These are phyloP conservation scores for Sylvilagus floridanus DNA, from an alignment of 2,797 vertebrate species.

Conservation along the genomic window DNA sequence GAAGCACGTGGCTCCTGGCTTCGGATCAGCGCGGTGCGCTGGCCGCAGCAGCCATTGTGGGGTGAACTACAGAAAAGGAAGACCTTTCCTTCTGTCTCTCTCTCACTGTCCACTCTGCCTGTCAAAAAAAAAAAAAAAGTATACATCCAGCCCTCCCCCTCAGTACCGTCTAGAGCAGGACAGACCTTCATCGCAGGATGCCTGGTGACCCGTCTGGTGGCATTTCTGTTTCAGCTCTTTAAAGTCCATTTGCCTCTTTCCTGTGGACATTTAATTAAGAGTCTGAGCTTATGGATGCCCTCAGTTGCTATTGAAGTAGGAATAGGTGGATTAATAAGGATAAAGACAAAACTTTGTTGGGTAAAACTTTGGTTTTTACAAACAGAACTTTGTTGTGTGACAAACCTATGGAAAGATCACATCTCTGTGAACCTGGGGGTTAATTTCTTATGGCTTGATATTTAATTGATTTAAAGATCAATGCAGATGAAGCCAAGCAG, in stretches of 20 bases:
- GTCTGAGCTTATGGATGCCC: conserved; percentile 31
- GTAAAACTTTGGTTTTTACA: conserved; percentile 25
- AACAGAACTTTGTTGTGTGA: conserved; percentile 23
- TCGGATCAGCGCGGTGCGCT: too few species aligned
- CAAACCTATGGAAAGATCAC: conserved; percentile 44
- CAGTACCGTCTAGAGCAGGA: background rate
- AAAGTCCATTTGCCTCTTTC: conserved; percentile 35
- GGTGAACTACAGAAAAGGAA: too few species aligned
- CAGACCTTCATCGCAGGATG: background rate
- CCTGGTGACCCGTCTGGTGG: conserved; percentile 3
- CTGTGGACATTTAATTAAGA: background rate
- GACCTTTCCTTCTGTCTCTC: too few species aligned
- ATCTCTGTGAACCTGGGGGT: conserved; percentile 7
- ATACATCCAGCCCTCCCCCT: background rate
- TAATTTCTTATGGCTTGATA: conserved; percentile 47
- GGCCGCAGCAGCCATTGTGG: too few species aligned
- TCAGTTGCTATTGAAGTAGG: background rate
- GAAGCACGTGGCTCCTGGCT: too few species aligned
- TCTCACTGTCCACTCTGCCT: too few species aligned
- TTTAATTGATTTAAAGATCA: conserved; percentile 49
- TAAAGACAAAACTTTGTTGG: background rate
- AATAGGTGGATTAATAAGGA: background rate
- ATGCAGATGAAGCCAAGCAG: conserved; percentile 1
- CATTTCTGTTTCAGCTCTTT: background rate
- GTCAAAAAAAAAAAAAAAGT: background rate